Percentiles rank a stretch among this genome's conserved stretches.
These are phyloP conservation scores for Epistrophe grossulariae DNA, from an alignment of 2,888 invertebrate species.

Conservation along the genomic window DNA sequence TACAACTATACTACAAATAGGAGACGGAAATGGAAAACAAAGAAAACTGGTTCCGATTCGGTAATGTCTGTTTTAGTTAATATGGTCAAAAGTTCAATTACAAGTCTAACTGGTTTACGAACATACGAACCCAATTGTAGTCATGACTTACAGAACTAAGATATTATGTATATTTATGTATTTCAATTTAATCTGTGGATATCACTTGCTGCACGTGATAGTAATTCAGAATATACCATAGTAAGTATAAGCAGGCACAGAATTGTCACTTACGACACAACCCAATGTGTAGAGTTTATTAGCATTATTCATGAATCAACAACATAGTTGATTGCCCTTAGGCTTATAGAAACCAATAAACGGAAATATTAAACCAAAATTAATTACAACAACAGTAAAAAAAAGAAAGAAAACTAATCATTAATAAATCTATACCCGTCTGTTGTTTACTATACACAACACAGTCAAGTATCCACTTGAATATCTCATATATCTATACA, in stretches of 20 bases:
- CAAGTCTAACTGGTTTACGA: constrained; percentile 51
- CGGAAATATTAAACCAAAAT: constrained; percentile 48
- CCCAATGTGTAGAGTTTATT: background rate
- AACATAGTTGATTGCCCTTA: constrained; percentile 56
- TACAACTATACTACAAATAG: constrained; percentile 38
- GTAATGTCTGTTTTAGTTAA: constrained; percentile 35
- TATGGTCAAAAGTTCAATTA: constrained; percentile 37
- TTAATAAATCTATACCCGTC: constrained; percentile 38
- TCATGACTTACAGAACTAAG: background rate
- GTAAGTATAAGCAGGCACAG: background rate
- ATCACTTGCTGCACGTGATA: constrained; percentile 1
- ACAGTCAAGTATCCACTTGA: constrained; percentile 32
- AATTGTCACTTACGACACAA: background rate
- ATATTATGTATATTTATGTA: background rate
- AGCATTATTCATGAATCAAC: constrained; percentile 7
- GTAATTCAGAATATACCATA: background rate
- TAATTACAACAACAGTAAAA: constrained; percentile 46
- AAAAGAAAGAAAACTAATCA: constrained; percentile 12
- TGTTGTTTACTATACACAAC: constrained; percentile 31
- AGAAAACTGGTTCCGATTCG: constrained; percentile 57
- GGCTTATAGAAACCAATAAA: constrained; percentile 58
- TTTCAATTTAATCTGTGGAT: background rate
- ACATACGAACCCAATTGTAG: background rate
- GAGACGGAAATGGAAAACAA: constrained; percentile 54
- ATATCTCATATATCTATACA: constrained; percentile 20